Evolutionary conservation across 2,797 vertebrate genomes (phyloP).

Genomic region (Sebastes aleutianus): DNA sequence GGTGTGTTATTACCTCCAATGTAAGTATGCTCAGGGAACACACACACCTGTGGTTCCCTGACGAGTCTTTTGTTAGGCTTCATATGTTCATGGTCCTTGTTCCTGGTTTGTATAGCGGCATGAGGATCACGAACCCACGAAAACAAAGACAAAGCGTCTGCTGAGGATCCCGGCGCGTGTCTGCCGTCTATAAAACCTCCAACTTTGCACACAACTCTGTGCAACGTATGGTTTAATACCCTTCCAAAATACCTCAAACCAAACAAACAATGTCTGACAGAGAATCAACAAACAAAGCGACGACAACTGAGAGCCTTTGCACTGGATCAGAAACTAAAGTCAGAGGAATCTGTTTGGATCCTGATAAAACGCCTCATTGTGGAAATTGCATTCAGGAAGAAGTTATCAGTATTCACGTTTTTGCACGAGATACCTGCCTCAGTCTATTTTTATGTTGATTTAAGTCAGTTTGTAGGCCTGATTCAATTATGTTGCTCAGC

Average conservation of each 20-base stretch:
- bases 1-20: conserved; percentile 40
- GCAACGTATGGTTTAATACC: conserved; percentile 73
- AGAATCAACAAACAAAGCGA: conserved; percentile 74
- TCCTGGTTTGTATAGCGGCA: conserved; percentile 47
- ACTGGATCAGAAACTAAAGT: conserved; percentile 68
- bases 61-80: conserved; percentile 51
- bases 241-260: conserved; percentile 69
- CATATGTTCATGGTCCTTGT: conserved; percentile 25
- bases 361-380: conserved; percentile 79
- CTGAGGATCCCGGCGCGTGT: conserved; percentile 45
- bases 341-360: conserved; percentile 73
- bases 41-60: conserved; percentile 45
- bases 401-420: conserved; percentile 58
- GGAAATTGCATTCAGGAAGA: conserved; percentile 50
- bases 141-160: conserved; percentile 68
- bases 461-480: conserved; percentile 54
- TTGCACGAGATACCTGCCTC: conserved; percentile 43
- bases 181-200: conserved; percentile 56
- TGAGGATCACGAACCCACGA: conserved; percentile 63
- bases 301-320: conserved; percentile 63
- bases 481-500: conserved; percentile 39
- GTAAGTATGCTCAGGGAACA: conserved; percentile 32
- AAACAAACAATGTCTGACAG: conserved; percentile 76
- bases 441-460: conserved; percentile 63
- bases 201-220: conserved; percentile 58